Percentiles rank a stretch among this genome's conserved stretches.
phyloP scores from a whole-genome alignment of 2,113 vertebrate genomes.

The Bungarus multicinctus region DNA sequence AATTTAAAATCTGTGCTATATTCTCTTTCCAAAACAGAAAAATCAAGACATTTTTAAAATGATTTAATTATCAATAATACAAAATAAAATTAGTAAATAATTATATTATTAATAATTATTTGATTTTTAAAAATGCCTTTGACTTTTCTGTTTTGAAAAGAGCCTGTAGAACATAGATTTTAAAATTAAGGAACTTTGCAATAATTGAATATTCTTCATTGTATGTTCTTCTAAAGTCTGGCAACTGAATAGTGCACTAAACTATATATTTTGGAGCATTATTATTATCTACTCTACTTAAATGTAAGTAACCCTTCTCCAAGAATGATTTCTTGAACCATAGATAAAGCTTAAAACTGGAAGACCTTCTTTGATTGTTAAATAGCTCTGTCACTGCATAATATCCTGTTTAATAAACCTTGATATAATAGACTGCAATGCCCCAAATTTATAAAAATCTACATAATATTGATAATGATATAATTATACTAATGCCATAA shows the following conservation, averaged over 20 bases:
- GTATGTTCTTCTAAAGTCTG: not conserved
- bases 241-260: not conserved
- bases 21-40: not conserved
- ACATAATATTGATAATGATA: too few species aligned
- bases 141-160: not conserved
- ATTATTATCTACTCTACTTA: not conserved
- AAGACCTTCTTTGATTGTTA: not conserved
- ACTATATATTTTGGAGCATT: not conserved
- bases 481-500: not conserved
- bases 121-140: not conserved
- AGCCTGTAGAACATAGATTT: not conserved
- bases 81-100: not conserved
- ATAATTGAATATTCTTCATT: not conserved
- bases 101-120: not conserved
- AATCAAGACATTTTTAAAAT: not conserved
- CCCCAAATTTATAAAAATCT: too few species aligned
- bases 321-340: too few species aligned
- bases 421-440: not conserved
- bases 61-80: not conserved
- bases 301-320: not conserved
- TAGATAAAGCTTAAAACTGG: too few species aligned
- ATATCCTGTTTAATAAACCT: not conserved
- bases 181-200: not conserved
- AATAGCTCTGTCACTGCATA: not conserved
- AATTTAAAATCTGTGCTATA: not conserved